Evolutionary conservation across 1,140 invertebrate genomes (phyloP), one percentile per base, ranked within the genome.

Genomic region (Drepana arcuata): DNA sequence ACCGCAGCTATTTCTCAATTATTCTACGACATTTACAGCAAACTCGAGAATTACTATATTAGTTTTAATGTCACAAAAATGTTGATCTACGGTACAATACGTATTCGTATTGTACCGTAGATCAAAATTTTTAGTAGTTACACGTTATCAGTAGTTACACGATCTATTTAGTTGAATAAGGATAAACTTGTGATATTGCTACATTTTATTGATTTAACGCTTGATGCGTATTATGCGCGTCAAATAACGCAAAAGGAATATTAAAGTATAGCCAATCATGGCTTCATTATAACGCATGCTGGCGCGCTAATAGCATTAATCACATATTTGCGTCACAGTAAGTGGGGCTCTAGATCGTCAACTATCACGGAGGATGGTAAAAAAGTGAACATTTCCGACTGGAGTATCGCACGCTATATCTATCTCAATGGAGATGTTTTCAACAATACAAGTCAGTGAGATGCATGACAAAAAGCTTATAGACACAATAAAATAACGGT

Each of bases 401-500:
- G 41, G 31, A 57, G 49, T 62, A 67, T 69, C 59, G 60, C 62
- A 70, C 62, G 59, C 48, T 51, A 62, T 53, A 63, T 64, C 52
- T 60, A 48, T 65, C 44, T 72, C 56, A 62, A 62, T 71, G 34
- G 56, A 70, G 53, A 53, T 43, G 40, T 23, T 43, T 28, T 14
- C 29, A 60, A 71, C 60, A 67, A 63, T 69, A 61, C 51, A 50
- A 50, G 25, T 41, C 44, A 38, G 58, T 55, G 54, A 66, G 56
- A 65, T 58, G 69, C 60, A 57, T 62, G 56, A 67, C 58, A 70
- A 73, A 60, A 64, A 70, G 35, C 55, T 70, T 52, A 55, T 41
- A 45, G 57, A 56, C 48, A 67, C 60, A 65, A 62, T 64, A 64
- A 56, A 28, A 41, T 12, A 57, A 43, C 49, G 45, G 53, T 59